A percentile compares a stretch with the other conserved stretches of the same genome.
These are phyloP conservation scores for Cantharis flavilabris DNA, from an alignment of 2,888 invertebrate genomes.

Conservation along the genomic window DNA sequence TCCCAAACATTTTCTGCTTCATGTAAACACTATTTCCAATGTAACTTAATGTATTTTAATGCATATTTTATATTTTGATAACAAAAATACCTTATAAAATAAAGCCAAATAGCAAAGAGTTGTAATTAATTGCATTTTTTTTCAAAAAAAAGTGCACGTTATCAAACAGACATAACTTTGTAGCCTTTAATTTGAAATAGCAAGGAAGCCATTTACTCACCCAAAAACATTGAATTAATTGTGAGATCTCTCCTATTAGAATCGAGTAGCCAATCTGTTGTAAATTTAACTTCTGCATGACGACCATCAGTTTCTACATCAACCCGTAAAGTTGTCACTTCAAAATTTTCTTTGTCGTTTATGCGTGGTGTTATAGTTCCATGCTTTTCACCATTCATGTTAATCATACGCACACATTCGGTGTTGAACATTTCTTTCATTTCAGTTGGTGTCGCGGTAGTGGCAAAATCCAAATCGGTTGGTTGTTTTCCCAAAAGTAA, in stretches of 20 bases:
- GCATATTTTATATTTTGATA: no score
- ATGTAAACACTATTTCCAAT: no score
- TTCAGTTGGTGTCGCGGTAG: conserved; percentile 92
- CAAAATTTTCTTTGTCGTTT: conserved; percentile 92
- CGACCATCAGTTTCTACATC: conserved; percentile 93
- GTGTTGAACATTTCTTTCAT: conserved; percentile 92
- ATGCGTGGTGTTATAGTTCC: conserved; percentile 96
- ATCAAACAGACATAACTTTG: not conserved
- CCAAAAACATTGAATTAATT: conserved; percentile 96
- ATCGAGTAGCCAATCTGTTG: conserved; percentile 91
- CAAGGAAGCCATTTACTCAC: conserved; percentile 51
- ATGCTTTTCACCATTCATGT: conserved; percentile 89
- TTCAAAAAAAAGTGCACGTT: no score
- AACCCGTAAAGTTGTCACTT: conserved; percentile 91
- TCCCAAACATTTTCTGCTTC: no score
- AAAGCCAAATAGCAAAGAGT: no score
- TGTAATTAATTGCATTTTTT: no score
- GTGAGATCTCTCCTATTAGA: conserved; percentile 95
- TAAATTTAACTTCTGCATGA: conserved; percentile 93
- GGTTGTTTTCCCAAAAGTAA: conserved; percentile 78
- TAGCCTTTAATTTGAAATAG: not conserved
- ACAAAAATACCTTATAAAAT: no score
- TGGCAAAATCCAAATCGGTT: conserved; percentile 96
- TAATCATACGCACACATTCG: conserved; percentile 89
- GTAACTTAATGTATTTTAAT: no score